phyloP scores from a whole-genome alignment of 2,888 invertebrate genomes.

The Drosophila meridiana region DNA sequence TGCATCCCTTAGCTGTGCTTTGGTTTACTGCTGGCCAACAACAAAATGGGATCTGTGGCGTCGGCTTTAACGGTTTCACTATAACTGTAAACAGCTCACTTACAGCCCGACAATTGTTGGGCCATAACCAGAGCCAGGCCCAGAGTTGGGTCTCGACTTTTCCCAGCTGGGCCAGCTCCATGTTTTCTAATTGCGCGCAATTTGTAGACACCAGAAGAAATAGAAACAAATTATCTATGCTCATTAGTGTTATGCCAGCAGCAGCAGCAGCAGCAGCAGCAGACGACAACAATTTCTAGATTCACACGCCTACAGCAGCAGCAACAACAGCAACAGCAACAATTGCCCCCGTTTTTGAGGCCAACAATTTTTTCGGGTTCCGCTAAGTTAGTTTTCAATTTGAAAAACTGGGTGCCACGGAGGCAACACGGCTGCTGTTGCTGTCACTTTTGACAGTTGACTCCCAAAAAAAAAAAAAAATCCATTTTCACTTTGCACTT shows the following conservation, averaged over 20 bases:
- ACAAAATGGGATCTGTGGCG: not conserved
- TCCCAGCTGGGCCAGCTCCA: slow-evolving; percentile 44
- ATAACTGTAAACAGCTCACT: slow-evolving; percentile 53
- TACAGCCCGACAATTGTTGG: slow-evolving; percentile 24
- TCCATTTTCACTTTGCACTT: slow-evolving; percentile 80
- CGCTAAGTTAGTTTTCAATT: slow-evolving; percentile 82
- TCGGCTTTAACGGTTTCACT: not conserved
- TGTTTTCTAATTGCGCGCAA: slow-evolving; percentile 70
- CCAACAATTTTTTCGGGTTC: slow-evolving; percentile 60
- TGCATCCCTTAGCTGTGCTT: slow-evolving; percentile 30
- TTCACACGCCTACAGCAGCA: slow-evolving; percentile 54
- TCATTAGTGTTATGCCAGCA: slow-evolving; percentile 60
- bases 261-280: slow-evolving; percentile 12
- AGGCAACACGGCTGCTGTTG: slow-evolving; percentile 36
- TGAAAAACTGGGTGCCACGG: slow-evolving; percentile 74
- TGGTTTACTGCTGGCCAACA: slow-evolving; percentile 1
- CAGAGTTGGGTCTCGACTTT: slow-evolving; percentile 42
- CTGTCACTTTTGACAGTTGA: slow-evolving; percentile 79
- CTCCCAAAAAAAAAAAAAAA: slow-evolving; percentile 62
- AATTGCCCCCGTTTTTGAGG: slow-evolving; percentile 44
- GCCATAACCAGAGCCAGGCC: not conserved
- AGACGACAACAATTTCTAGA: slow-evolving; percentile 59
- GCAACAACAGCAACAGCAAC: slow-evolving; percentile 10
- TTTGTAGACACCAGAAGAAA: slow-evolving; percentile 55
- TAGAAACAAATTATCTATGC: slow-evolving; percentile 69